These are phyloP conservation scores for Achatina immaculata DNA, from an alignment of 1,140 invertebrate species.

Conservation along the genomic window DNA sequence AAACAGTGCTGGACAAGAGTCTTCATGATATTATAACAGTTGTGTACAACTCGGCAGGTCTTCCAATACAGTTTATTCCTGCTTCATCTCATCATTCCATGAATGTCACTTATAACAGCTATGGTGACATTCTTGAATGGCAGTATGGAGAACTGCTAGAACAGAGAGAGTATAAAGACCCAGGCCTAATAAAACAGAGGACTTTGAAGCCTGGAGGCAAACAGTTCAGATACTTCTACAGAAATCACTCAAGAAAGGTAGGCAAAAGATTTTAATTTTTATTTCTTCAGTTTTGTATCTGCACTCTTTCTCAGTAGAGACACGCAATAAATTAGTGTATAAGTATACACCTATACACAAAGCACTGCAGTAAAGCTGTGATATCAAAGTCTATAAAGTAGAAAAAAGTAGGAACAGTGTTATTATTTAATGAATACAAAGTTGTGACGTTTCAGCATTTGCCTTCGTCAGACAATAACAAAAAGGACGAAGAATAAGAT, in stretches of 20 bases:
- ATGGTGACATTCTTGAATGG: conserved; percentile 92
- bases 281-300: not conserved
- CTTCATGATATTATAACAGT: conserved; percentile 86
- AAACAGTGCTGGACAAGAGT: conserved; percentile 89
- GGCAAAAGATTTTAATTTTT: conserved; percentile 11
- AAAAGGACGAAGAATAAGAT: no score
- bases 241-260: conserved; percentile 62
- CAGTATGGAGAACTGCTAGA: conserved; percentile 89
- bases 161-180: conserved; percentile 87
- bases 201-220: conserved; percentile 80
- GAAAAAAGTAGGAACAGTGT: no score
- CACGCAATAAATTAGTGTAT: no score
- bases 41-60: conserved; percentile 86
- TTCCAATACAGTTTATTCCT: conserved; percentile 78
- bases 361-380: no score
- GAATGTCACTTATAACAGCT: conserved; percentile 82
- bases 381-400: no score
- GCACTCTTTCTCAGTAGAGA: not conserved
- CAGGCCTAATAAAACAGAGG: conserved; percentile 86
- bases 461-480: no score
- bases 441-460: no score
- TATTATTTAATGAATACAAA: no score
- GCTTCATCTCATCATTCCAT: conserved; percentile 80
- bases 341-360: no score
- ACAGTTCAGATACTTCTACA: conserved; percentile 79